A percentile compares a stretch with the other conserved stretches of the same genome.
These are phyloP conservation scores for Pachyrhynchus sulphureomaculatus DNA, from an alignment of 1,140 invertebrate species.

Conservation along the genomic window DNA sequence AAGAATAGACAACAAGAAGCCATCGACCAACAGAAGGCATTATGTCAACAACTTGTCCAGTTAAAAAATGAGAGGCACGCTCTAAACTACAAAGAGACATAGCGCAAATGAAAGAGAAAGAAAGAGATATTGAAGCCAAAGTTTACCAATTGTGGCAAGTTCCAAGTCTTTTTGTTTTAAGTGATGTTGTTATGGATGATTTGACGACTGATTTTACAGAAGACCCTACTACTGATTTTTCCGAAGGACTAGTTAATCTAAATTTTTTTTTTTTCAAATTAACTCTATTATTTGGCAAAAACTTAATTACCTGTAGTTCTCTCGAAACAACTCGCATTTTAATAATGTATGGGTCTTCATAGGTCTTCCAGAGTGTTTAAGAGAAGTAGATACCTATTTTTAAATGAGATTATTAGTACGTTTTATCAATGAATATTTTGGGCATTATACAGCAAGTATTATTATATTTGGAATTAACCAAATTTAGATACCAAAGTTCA, in stretches of 20 bases:
- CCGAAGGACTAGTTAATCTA: slow-evolving; percentile 13
- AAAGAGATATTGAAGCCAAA: slow-evolving; percentile 43
- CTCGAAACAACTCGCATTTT: too few species aligned
- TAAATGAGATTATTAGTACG: too few species aligned
- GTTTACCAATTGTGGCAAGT: slow-evolving; percentile 47
- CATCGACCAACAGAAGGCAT: slow-evolving; percentile 37
- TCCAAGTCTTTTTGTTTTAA: slow-evolving; percentile 48
- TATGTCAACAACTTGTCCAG: slow-evolving; percentile 41
- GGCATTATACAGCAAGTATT: too few species aligned
- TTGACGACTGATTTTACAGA: slow-evolving; percentile 24
- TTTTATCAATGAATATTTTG: too few species aligned
- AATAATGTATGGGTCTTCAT: too few species aligned
- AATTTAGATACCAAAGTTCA: too few species aligned
- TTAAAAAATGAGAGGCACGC: slow-evolving; percentile 45
- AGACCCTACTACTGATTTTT: slow-evolving; percentile 4
- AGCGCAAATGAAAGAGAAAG: slow-evolving; percentile 39
- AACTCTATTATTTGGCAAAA: too few species aligned
- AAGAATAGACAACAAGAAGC: slow-evolving; percentile 40
- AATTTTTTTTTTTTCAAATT: too few species aligned
- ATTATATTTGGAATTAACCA: too few species aligned
- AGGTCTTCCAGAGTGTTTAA: too few species aligned
- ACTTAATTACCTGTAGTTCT: too few species aligned
- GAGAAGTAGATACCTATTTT: too few species aligned
- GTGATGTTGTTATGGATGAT: slow-evolving; percentile 22
- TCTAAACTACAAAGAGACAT: slow-evolving; percentile 45